Evolutionary conservation across 30 jellyfish, hydroid and myxozoan species (phyloP), one percentile per base, ranked within the genome.

Genomic region (Aurelia sp.): DNA sequence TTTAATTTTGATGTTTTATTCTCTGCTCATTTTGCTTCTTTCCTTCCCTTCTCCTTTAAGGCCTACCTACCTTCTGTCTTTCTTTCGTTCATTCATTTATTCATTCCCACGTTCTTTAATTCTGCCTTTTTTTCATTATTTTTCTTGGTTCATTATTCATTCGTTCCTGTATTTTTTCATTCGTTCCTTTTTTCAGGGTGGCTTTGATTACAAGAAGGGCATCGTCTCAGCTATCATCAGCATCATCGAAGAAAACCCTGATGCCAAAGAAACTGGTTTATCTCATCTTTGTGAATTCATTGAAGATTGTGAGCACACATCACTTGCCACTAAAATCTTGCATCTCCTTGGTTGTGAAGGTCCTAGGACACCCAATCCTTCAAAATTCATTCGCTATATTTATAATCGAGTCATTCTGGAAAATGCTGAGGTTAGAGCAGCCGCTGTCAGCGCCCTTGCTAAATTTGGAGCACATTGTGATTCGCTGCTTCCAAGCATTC

Each of bases 391-490:
- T 76, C 94, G 99, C 18, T 96, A 86, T 60, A 96, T 96, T 51
- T 96, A 91, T 85, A 96, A 96, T 68, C 88, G 99, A 24, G 98
- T 96, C 13, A 89, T 96, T 48, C 91, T 96, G 78, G 99, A 96
- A 70, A 87, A 84, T 77, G 98, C 99, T 15, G 99, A 96, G 75
- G 97, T 96, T 38, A 76, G 99, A 74, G 97, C 97, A 27, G 99
- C 99, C 69, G 99, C 99, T 79, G 99, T 95, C 66, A 95, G 97
- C 24, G 88, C 99, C 0, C 89, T 95, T 61, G 97, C 99, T 20
- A 95, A 95, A 66, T 95, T 95, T 76, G 99, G 99, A 8, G 99
- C 99, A 6, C 97, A 95, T 77, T 89, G 97, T 57, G 99, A 95
- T 44, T 72, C 97, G 3, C 63, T 95, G 86, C 90, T 95, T 53